Conservation (phyloP, 2,113 vertebrate species). For the Hyperopisus bebe region DNA sequence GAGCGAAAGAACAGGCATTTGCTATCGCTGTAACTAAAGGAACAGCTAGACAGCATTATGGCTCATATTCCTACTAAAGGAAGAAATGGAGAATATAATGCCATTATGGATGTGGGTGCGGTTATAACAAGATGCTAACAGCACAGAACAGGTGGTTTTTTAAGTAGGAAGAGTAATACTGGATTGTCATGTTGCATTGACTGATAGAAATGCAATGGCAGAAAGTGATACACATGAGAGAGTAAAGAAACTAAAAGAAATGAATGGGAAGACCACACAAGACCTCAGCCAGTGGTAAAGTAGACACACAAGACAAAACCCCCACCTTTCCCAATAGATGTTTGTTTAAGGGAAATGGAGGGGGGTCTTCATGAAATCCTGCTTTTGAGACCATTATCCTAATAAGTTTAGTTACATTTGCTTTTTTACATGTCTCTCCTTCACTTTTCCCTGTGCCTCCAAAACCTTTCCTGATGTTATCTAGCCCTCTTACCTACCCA, state of each 20-base stretch:
- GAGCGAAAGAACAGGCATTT: neutral
- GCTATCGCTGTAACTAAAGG: neutral
- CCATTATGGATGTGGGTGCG: neutral
- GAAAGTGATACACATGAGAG: neutral
- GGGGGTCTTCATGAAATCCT: conserved; percentile 18
- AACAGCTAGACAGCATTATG: neutral
- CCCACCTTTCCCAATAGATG: neutral
- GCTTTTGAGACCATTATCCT: neutral
- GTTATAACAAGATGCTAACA: neutral
- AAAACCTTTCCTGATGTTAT: neutral
- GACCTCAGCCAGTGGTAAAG: neutral
- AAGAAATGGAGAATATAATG: neutral
- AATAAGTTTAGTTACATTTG: neutral
- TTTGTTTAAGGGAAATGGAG: conserved; percentile 13
- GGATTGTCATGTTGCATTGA: neutral
- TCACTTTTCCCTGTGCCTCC: neutral
- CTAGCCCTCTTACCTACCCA: neutral
- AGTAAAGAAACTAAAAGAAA: neutral
- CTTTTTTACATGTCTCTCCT: neutral
- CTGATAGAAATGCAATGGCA: conserved; percentile 1
- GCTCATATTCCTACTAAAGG: conserved; percentile 6
- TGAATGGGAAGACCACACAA: neutral
- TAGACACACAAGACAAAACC: neutral
- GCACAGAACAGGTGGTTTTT: neutral
- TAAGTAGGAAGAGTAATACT: neutral